These are phyloP conservation scores for Scaptomyza caliginosa DNA, from an alignment of 2,888 invertebrate genomes.

Conservation along the genomic window DNA sequence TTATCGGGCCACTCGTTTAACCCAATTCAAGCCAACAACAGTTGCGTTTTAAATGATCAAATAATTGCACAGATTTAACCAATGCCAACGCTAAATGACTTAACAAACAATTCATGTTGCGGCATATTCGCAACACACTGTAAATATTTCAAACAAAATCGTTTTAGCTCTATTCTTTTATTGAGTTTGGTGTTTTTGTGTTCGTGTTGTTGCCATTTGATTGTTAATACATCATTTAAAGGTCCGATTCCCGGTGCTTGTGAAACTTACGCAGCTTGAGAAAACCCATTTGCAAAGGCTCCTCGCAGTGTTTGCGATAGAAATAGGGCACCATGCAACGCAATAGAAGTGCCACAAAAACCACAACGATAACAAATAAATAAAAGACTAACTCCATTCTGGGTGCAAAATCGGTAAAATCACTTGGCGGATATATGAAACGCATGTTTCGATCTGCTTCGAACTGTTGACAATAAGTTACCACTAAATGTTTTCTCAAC, in stretches of 20 bases:
- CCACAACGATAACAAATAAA: not conserved
- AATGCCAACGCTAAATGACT: slow-evolving; percentile 25
- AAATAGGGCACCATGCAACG: not conserved
- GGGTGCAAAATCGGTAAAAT: not conserved
- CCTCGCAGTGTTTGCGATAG: not conserved
- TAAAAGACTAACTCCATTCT: not conserved
- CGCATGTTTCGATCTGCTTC: not conserved
- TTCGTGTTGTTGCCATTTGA: not conserved
- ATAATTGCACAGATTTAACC: slow-evolving; percentile 59
- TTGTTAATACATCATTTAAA: not conserved
- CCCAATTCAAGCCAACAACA: slow-evolving; percentile 29
- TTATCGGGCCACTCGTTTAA: slow-evolving; percentile 43
- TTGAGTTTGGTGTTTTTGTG: not conserved
- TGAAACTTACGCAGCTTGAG: not conserved
- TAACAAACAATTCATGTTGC: slow-evolving; percentile 35
- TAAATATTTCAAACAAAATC: not conserved
- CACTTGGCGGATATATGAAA: not conserved
- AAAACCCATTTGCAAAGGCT: not conserved
- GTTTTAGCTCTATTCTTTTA: not conserved
- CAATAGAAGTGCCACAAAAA: not conserved
- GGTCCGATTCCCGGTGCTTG: not conserved
- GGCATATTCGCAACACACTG: slow-evolving; percentile 17
- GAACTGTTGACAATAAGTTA: too few species aligned
- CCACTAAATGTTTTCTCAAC: too few species aligned
- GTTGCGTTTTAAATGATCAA: slow-evolving; percentile 62